These are phyloP conservation scores for Kryptolebias marmoratus DNA, from an alignment of 2,113 vertebrate species.

Conservation along the genomic window DNA sequence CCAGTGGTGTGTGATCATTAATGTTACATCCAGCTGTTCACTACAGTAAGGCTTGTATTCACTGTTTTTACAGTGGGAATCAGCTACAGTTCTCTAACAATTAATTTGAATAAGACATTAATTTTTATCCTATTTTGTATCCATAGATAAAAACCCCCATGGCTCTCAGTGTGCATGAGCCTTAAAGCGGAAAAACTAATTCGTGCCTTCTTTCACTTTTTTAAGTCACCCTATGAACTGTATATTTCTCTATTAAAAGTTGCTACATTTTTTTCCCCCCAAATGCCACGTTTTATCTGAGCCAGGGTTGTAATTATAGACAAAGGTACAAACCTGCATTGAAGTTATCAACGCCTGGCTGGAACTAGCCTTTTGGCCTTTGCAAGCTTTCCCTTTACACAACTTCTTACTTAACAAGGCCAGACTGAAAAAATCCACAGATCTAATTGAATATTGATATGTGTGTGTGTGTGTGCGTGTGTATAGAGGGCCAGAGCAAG, in stretches of 20 bases:
- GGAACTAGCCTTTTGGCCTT: slow-evolving; percentile 59
- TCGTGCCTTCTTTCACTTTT: not conserved
- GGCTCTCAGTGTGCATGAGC: not conserved
- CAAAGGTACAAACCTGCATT: slow-evolving; percentile 51
- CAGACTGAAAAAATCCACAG: slow-evolving; percentile 64
- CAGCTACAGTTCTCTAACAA: too few relatives aligned
- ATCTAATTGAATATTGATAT: slow-evolving; percentile 81
- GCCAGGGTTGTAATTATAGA: slow-evolving; percentile 54
- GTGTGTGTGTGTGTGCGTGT: slow-evolving; percentile 71
- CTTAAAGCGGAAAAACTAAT: not conserved
- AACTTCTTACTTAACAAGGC: slow-evolving; percentile 74
- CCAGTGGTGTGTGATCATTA: too few relatives aligned
- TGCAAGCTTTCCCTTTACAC: slow-evolving; percentile 59
- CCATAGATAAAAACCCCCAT: not conserved
- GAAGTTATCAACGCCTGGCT: slow-evolving; percentile 48
- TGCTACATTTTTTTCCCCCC: slow-evolving; percentile 6
- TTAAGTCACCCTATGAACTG: slow-evolving; percentile 3
- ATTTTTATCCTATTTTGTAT: not conserved
- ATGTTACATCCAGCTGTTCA: too few relatives aligned
- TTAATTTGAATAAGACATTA: slow-evolving; percentile 3
- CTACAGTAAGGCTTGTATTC: too few relatives aligned
- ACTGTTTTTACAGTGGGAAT: too few relatives aligned
- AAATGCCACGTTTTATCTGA: slow-evolving; percentile 35
- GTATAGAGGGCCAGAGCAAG: slow-evolving; percentile 57
- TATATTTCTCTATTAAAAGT: slow-evolving; percentile 33